Evolutionary conservation across 2,113 vertebrate species (phyloP).

Genomic region (Pachycephala philippinensis): DNA sequence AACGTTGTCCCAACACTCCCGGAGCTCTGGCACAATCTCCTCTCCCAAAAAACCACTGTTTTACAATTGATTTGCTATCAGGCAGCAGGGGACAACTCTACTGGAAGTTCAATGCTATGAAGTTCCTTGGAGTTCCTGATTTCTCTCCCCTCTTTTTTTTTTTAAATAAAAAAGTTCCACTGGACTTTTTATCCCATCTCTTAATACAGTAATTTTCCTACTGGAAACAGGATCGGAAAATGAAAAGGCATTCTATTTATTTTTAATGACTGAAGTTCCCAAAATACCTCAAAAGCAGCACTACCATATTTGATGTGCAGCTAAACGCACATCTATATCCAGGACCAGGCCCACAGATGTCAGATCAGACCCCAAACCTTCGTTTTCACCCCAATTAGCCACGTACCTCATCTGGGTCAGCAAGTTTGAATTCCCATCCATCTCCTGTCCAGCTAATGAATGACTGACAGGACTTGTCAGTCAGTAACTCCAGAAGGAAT

Average conservation of each 20-base stretch:
- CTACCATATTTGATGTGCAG: not conserved
- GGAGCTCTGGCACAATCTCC: not conserved
- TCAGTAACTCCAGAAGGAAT: conserved; percentile 86
- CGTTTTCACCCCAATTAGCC: not conserved
- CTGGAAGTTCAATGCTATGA: not conserved
- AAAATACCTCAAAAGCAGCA: not conserved
- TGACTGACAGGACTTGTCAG: conserved; percentile 84
- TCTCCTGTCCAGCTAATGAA: conserved; percentile 92
- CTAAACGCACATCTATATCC: not conserved
- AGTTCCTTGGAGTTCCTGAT: not conserved
- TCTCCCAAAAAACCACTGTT: not conserved
- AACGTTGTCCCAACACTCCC: not conserved
- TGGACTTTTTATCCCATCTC: not conserved
- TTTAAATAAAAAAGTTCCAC: not conserved
- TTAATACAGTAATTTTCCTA: not conserved
- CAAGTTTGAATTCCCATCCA: conserved; percentile 90
- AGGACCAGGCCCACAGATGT: not conserved
- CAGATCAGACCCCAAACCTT: not conserved
- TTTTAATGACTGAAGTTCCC: not conserved
- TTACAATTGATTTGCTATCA: not conserved
- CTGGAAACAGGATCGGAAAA: not conserved
- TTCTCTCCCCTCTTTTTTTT: accelerated
- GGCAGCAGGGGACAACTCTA: not conserved
- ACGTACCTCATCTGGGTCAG: conserved; percentile 87
- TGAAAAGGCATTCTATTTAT: not conserved